These are phyloP conservation scores for Bombus consobrinus DNA, from an alignment of 1,140 invertebrate species.

Conservation along the genomic window DNA sequence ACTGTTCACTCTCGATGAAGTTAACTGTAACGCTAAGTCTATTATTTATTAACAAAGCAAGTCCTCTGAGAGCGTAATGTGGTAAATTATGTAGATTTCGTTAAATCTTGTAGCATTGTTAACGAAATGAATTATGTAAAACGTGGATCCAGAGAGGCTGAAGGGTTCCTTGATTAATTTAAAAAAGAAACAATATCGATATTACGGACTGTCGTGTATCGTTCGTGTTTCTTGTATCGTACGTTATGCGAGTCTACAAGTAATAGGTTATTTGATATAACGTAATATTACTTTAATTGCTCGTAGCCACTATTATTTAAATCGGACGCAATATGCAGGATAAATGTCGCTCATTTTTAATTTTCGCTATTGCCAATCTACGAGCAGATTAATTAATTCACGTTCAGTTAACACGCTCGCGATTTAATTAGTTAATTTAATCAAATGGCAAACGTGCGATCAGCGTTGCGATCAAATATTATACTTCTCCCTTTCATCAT, in stretches of 20 bases:
- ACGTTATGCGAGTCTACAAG: too few species aligned
- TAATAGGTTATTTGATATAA: background rate
- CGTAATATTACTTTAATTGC: background rate
- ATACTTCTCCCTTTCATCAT: background rate
- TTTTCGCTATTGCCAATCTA: background rate
- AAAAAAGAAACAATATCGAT: too few species aligned
- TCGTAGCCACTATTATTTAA: background rate
- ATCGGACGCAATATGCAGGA: background rate
- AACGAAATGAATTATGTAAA: background rate
- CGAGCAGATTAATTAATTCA: background rate
- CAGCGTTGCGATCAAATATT: background rate
- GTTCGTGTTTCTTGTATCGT: background rate
- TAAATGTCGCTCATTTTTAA: background rate
- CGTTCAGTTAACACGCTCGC: background rate
- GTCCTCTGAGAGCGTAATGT: background rate
- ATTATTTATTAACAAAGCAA: background rate
- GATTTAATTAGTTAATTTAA: slow-evolving; percentile 22
- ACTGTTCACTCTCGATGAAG: background rate
- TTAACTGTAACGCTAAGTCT: background rate
- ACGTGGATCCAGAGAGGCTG: background rate
- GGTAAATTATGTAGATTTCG: background rate
- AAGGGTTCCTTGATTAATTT: too few species aligned
- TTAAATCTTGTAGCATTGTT: background rate
- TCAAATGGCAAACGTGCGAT: background rate
- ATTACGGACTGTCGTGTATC: too few species aligned